Percentiles rank a stretch among this genome's conserved stretches.
Evolutionary conservation across 1,140 invertebrate genomes (phyloP).

Genomic region (Drosophila rhopaloa): DNA sequence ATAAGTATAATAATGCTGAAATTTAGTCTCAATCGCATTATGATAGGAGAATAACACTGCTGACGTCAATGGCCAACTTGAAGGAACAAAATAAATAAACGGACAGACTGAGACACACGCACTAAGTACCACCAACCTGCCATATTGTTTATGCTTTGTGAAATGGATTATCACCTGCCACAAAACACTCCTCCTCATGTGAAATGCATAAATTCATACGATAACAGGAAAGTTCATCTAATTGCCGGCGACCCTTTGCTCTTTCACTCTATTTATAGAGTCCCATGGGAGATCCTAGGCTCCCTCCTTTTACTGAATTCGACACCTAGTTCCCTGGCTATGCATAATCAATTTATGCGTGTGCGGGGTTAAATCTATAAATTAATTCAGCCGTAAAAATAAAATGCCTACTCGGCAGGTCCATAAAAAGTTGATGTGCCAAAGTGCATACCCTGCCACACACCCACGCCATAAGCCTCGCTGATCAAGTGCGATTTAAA

Average conservation of each 20-base stretch:
- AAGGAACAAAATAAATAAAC: slow-evolving; percentile 2
- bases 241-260: slow-evolving; percentile 46
- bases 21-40: not conserved
- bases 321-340: slow-evolving; percentile 38
- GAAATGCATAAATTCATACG: slow-evolving; percentile 63
- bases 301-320: slow-evolving; percentile 6
- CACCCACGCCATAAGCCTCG: slow-evolving; percentile 12
- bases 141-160: slow-evolving; percentile 58
- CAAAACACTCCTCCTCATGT: slow-evolving; percentile 45
- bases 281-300: not conserved
- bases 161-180: slow-evolving; percentile 67
- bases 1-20: too few relatives aligned
- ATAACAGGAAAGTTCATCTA: slow-evolving; percentile 59
- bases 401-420: slow-evolving; percentile 48
- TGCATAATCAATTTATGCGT: slow-evolving; percentile 71
- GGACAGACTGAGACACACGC: slow-evolving; percentile 2
- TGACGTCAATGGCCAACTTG: slow-evolving; percentile 37
- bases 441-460: slow-evolving; percentile 35
- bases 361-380: slow-evolving; percentile 51
- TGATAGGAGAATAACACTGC: slow-evolving; percentile 6
- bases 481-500: slow-evolving; percentile 66
- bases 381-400: slow-evolving; percentile 65
- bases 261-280: slow-evolving; percentile 60
- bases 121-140: slow-evolving; percentile 22
- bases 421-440: slow-evolving; percentile 51